phyloP scores from a whole-genome alignment of 2,888 invertebrate species.

The Scaptomyza reducta region DNA sequence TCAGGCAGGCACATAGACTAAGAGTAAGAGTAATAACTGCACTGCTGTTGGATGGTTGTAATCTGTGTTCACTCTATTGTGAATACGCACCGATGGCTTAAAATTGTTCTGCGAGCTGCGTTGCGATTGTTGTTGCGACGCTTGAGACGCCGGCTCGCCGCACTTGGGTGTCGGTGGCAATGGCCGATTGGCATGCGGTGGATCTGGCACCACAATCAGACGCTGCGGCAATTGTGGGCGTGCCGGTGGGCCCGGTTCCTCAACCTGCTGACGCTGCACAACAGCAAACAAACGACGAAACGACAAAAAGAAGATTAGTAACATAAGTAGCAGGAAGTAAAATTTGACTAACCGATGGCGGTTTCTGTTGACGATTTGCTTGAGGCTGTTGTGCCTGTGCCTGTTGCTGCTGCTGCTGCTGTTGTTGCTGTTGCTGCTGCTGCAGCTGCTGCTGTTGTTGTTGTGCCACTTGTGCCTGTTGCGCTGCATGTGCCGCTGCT shows the following conservation, averaged over 20 bases:
- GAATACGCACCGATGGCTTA: constrained; percentile 91
- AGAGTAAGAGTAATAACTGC: not conserved
- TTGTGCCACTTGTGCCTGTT: constrained; percentile 68
- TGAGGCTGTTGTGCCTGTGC: constrained; percentile 86
- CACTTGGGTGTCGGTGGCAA: constrained; percentile 84
- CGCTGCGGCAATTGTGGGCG: constrained; percentile 95
- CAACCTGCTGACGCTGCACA: constrained; percentile 84
- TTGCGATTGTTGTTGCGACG: constrained; percentile 87
- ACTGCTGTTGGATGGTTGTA: not conserved
- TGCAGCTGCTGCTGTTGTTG: constrained; percentile 82
- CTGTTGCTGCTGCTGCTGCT: constrained; percentile 64
- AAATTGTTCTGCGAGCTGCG: constrained; percentile 93
- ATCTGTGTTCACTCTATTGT: constrained; percentile 21
- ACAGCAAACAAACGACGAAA: not conserved
- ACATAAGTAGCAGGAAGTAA: not conserved
- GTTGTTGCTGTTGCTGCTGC: constrained; percentile 82
- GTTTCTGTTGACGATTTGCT: constrained; percentile 86
- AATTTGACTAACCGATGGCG: constrained; percentile 81
- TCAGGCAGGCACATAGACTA: constrained; percentile 22
- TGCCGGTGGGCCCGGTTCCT: constrained; percentile 94
- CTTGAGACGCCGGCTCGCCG: constrained; percentile 80
- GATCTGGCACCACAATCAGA: constrained; percentile 95
- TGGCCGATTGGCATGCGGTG: constrained; percentile 87
- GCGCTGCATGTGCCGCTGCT: constrained; percentile 82
- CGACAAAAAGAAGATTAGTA: not conserved